Evolutionary conservation across 53 echinoderm and acorn worm species (phyloP).

Genomic region (Paelopatides confundens): DNA sequence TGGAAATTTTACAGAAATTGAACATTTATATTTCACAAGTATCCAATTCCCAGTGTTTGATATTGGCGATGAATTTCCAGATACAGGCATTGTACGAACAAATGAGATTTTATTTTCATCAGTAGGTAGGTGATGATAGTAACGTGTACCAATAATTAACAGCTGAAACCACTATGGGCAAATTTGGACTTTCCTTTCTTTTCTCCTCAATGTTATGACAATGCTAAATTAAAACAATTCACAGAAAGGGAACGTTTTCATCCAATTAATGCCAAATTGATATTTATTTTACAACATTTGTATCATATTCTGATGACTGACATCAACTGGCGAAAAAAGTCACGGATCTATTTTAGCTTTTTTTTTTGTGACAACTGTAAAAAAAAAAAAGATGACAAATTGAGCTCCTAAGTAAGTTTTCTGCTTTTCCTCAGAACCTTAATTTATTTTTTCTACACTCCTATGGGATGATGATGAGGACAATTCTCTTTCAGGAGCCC

Average conservation of each 20-base stretch:
- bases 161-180: no score
- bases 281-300: neutral
- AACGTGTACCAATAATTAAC: no score
- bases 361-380: neutral
- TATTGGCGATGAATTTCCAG: no score
- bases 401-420: neutral
- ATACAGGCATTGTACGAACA: no score
- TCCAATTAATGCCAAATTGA: neutral
- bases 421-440: neutral
- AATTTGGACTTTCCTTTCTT: neutral
- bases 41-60: no score
- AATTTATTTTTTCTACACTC: neutral
- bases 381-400: neutral
- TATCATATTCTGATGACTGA: neutral
- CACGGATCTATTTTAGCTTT: neutral
- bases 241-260: neutral
- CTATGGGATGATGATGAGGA: neutral
- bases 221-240: neutral
- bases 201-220: neutral
- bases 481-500: neutral
- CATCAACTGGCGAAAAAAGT: neutral
- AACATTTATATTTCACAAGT: no score
- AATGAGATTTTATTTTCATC: no score
- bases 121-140: no score
- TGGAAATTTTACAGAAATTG: no score